Evolutionary conservation across 2,113 vertebrate species (phyloP), one percentile per base, ranked within the genome.

Genomic region (Cepphus grylle): DNA sequence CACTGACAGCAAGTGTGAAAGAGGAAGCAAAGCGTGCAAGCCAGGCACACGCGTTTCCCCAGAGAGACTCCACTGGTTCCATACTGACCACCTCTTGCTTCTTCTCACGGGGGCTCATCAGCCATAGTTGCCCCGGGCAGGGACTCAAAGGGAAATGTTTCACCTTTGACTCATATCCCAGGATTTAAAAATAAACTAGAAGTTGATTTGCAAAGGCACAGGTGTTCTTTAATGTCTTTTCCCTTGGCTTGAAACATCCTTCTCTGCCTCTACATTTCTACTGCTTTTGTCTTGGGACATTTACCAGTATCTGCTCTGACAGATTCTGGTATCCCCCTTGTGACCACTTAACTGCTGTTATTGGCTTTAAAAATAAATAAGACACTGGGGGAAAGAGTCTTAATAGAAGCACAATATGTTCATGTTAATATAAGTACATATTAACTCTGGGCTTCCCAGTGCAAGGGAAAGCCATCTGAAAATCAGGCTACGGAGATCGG

Each of bases 371-470:
- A 90, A 95, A 92, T 88, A 94, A 95, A 65, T 63, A 71, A 78
- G 80, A 73, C 82, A 50, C 47, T 11, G 11, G 88, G 32, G 82
- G 72, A 70, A 96, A 67, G 76, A 92, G 52, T 78, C 65, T 63
- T 86, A 89, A 94, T 47, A 86, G 82, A 66, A 94, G 80, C 69
- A 93, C 67, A 92, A 18, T 55, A 83, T 69, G 81, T 62, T 93
- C n/a, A 11, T 42, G 42, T 84, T 86, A 73, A 59, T 84, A 36
- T 22, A 74, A 86, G 43, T 58, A 45, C 76, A 25, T 86, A 66
- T 88, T 92, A 96, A 92, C 62, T 86, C 71, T 74, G 69, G 67
- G 76, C 63, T 84, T 92, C 76, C 73, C 90, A 63, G 43, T 6
- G 27, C 82, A 86, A 88, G 72, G 72, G 34, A 77, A 95, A 94